A percentile compares a stretch with the other conserved stretches of the same genome.
These are phyloP conservation scores for Balaeniceps rex DNA, from an alignment of 2,113 vertebrate species.

Conservation along the genomic window DNA sequence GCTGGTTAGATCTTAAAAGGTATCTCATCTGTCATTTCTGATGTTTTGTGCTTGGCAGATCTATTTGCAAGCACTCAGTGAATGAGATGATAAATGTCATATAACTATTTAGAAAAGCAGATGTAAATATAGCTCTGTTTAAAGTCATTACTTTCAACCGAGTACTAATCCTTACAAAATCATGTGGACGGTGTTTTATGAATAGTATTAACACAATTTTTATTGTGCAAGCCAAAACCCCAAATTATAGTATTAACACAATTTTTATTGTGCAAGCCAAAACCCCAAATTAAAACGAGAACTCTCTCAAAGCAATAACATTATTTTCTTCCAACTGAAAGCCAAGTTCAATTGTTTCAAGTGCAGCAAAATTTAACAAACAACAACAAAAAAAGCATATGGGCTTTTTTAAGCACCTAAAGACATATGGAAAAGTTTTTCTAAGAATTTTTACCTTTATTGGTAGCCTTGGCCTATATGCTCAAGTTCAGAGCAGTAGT, in stretches of 20 bases:
- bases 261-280: neutral
- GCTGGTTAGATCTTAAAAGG: neutral
- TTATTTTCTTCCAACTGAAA: neutral
- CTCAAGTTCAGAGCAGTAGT: neutral
- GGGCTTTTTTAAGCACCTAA: neutral
- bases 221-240: neutral
- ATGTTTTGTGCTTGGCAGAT: neutral
- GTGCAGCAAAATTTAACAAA: neutral
- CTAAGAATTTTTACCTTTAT: neutral
- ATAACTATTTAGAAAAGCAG: constrained; percentile 2
- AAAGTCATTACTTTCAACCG: neutral
- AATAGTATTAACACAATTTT: neutral
- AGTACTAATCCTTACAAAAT: neutral
- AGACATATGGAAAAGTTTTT: neutral
- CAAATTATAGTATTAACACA: neutral
- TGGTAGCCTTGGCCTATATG: neutral
- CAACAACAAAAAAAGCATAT: neutral
- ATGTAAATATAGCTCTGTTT: neutral
- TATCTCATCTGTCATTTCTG: neutral
- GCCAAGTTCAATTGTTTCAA: neutral
- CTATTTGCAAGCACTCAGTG: neutral
- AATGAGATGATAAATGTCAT: neutral
- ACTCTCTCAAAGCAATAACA: neutral
- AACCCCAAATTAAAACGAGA: neutral
- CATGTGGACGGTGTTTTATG: neutral